Percentiles rank a stretch among this genome's conserved stretches.
phyloP scores from a whole-genome alignment of 2,888 invertebrate species.

The Melolontha melolontha region DNA sequence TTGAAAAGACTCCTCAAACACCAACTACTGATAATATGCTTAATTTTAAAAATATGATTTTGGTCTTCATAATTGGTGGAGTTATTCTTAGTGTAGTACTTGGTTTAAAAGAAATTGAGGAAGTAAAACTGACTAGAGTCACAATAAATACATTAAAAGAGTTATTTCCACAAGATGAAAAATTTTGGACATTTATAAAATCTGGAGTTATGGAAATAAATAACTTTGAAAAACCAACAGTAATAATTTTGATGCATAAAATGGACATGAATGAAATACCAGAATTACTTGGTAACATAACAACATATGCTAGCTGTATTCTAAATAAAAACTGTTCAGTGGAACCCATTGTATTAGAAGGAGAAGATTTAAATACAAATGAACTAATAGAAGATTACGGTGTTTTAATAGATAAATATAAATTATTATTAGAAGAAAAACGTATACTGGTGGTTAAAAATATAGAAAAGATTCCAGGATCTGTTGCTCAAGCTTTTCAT shows the following conservation, averaged over 20 bases:
- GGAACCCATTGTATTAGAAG: slow-evolving; percentile 54
- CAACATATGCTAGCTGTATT: slow-evolving; percentile 56
- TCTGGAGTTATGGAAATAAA: slow-evolving; percentile 58
- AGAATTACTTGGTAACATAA: slow-evolving; percentile 59
- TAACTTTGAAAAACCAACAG: slow-evolving; percentile 57
- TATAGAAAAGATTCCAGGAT: slow-evolving; percentile 60
- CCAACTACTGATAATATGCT: too few species aligned
- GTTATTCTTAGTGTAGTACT: background rate
- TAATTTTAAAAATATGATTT: too few species aligned
- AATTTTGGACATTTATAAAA: slow-evolving; percentile 60
- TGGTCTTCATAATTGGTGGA: background rate
- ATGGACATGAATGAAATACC: slow-evolving; percentile 51
- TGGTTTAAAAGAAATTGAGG: background rate
- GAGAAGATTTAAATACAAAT: slow-evolving; percentile 56
- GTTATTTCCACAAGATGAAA: slow-evolving; percentile 57
- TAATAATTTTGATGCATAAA: slow-evolving; percentile 63
- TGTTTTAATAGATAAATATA: slow-evolving; percentile 54
- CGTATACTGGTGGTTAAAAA: slow-evolving; percentile 61
- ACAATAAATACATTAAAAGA: slow-evolving; percentile 44
- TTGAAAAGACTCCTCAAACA: too few species aligned
- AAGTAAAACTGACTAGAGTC: background rate
- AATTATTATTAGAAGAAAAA: slow-evolving; percentile 52
- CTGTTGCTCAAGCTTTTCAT: slow-evolving; percentile 68
- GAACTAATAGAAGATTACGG: slow-evolving; percentile 57
- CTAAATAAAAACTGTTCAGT: slow-evolving; percentile 52